Percentiles rank a stretch among this genome's conserved stretches.
Conservation (phyloP, 37 sponge, comb jelly and placozoan species). For the Axinella damicornis region DNA sequence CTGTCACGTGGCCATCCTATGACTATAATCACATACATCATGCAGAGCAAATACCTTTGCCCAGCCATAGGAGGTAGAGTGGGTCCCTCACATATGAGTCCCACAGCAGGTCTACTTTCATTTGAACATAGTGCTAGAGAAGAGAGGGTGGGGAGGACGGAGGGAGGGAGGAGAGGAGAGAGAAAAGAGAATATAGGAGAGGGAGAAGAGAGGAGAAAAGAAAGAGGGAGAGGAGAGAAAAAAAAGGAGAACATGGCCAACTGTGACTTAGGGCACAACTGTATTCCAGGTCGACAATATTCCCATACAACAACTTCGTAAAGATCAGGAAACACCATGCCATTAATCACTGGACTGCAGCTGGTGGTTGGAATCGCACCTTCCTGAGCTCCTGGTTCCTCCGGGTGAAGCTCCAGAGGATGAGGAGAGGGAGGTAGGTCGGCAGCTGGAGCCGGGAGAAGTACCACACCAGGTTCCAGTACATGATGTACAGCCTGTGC, state of each 20-base stretch:
- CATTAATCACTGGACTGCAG: too few species aligned
- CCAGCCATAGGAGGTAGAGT: slow-evolving; percentile 59
- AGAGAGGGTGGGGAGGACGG: background rate
- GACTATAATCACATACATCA: too few species aligned
- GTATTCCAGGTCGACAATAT: too few species aligned
- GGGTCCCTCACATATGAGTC: slow-evolving; percentile 41
- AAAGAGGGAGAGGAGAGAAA: too few species aligned
- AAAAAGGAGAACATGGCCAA: background rate
- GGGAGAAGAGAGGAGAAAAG: background rate
- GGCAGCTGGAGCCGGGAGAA: slow-evolving; percentile 79
- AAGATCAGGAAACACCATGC: too few species aligned
- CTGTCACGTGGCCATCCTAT: too few species aligned
- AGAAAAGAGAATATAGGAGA: too few species aligned
- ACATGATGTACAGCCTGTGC: slow-evolving; percentile 63
- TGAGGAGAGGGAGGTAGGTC: slow-evolving; percentile 77
- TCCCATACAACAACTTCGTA: too few species aligned
- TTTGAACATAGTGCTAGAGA: slow-evolving; percentile 31
- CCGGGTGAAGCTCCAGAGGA: slow-evolving; percentile 36
- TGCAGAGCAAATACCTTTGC: slow-evolving; percentile 40
- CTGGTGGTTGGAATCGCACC: slow-evolving; percentile 16
- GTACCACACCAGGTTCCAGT: slow-evolving; percentile 95
- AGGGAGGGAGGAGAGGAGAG: too few species aligned
- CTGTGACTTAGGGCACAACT: too few species aligned
- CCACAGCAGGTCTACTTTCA: slow-evolving; percentile 62
- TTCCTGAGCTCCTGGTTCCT: slow-evolving; percentile 28